Base-by-base conservation (phyloP, 2,888 invertebrate species). In the Plemyria rubiginata region DNA sequence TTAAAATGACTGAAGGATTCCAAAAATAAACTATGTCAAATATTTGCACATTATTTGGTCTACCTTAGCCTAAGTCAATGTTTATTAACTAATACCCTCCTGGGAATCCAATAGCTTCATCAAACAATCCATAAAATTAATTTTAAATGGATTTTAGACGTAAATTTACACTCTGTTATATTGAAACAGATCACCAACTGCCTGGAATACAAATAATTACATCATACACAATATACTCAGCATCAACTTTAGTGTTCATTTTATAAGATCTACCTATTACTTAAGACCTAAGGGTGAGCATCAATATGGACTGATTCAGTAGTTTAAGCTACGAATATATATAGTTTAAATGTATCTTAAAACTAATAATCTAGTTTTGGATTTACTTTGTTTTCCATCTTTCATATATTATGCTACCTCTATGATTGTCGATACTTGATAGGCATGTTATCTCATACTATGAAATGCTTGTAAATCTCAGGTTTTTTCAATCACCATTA, bases 171-270 rank as follows among this genome's bases (percentile, higher is more conserved):
- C 82, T 87, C 86, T 85, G 83, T 87, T 82, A 81, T 82, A 85
- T 73, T 88, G 80, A 86, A 87, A 87, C 84, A 87, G 86, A 87
- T 92, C 92, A 92, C 92, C 91, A 92, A 87, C 91, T 88, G 91
- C 92, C 92, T 92, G 92, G 84, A 92, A 92, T 90, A 81, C 84
- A 92, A 92, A 90, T 86, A 90, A 90, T 84, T 79, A 87, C 67
- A 78, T 76, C 68, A 70, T 74, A 73, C 69, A 66, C 65, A 68
- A 65, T 49, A 63, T 50, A 46, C 40, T 62, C 54, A 52, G 40
- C 45, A 59, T 46, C 45, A 50, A 38, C 41, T 50, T 57, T 11
- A 50, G 41, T 57, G 50, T 50, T 48, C 29, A 38, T 38, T 46
- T 46, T 11, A 46, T 9, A n/a, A 36, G 13, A 49, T 12, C 32